Percentiles rank a stretch among this genome's conserved stretches.
phyloP scores from a whole-genome alignment of 2,113 vertebrate species.

The Genyomyrus donnyi region DNA sequence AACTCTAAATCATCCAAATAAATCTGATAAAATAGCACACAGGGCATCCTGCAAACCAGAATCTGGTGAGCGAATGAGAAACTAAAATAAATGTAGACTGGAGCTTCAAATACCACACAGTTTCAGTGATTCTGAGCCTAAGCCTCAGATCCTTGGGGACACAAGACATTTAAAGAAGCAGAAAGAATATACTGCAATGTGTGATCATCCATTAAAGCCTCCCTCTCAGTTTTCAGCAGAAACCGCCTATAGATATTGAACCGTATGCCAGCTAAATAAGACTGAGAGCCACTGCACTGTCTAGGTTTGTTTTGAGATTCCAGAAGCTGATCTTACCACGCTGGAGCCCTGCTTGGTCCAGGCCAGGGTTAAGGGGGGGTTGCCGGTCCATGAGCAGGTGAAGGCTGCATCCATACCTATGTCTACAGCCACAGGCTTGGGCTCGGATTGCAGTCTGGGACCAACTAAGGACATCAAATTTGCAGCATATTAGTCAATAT shows the following conservation, averaged over 20 bases:
- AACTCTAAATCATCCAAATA: not conserved
- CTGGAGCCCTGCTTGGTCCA: constrained; percentile 75
- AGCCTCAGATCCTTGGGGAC: not conserved
- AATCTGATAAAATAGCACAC: not conserved
- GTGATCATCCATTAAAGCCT: not conserved
- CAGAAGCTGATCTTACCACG: constrained; percentile 60
- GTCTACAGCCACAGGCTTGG: constrained; percentile 69
- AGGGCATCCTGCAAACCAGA: not conserved
- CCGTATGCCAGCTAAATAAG: not conserved
- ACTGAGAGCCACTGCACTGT: not conserved
- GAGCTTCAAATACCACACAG: constrained; percentile 23
- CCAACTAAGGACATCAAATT: constrained; percentile 58
- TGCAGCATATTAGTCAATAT: constrained; percentile 8
- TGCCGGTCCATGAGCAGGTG: constrained; percentile 80
- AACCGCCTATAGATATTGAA: not conserved
- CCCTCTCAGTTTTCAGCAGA: not conserved
- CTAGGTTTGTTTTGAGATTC: not conserved
- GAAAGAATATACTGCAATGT: not conserved
- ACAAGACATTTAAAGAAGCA: not conserved
- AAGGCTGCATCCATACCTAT: constrained; percentile 74
- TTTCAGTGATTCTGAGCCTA: not conserved
- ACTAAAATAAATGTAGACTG: constrained; percentile 1
- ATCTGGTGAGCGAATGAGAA: not conserved
- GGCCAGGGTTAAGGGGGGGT: constrained; percentile 75
- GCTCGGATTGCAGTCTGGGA: constrained; percentile 72